Evolutionary conservation across 2,888 invertebrate genomes (phyloP).

Genomic region (Calameuta idolon): DNA sequence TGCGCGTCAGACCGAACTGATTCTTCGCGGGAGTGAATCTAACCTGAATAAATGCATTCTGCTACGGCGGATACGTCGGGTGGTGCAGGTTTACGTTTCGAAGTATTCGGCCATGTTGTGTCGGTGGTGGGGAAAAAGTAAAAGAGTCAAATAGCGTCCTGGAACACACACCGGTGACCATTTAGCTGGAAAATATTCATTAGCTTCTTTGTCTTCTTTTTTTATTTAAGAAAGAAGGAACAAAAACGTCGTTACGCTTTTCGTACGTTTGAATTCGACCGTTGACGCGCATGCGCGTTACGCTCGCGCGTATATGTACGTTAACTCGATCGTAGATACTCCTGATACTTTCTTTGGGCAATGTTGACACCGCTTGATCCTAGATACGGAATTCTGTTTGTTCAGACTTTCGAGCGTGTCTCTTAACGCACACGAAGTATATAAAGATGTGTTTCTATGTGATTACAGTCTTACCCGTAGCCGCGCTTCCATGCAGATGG

Average conservation of each 20-base stretch:
- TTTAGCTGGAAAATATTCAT: not conserved
- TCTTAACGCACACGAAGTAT: not conserved
- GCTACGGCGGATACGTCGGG: conserved; percentile 9
- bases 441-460: not conserved
- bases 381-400: not conserved
- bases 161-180: not conserved
- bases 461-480: too few relatives aligned
- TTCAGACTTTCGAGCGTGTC: not conserved
- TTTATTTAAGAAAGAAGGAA: not conserved
- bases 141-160: not conserved
- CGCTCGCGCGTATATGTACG: too few relatives aligned
- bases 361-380: not conserved
- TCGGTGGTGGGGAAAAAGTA: not conserved
- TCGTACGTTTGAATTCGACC: not conserved
- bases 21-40: conserved; percentile 47
- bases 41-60: conserved; percentile 55
- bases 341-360: not conserved
- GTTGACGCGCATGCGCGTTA: too few relatives aligned
- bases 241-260: not conserved
- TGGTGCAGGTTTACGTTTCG: not conserved
- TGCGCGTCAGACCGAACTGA: conserved; percentile 48
- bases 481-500: not conserved
- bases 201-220: too few relatives aligned
- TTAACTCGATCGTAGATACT: not conserved
- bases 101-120: not conserved